These are phyloP conservation scores for Zygothrica quintamaculata DNA, from an alignment of 2,888 invertebrate species.

Conservation along the genomic window DNA sequence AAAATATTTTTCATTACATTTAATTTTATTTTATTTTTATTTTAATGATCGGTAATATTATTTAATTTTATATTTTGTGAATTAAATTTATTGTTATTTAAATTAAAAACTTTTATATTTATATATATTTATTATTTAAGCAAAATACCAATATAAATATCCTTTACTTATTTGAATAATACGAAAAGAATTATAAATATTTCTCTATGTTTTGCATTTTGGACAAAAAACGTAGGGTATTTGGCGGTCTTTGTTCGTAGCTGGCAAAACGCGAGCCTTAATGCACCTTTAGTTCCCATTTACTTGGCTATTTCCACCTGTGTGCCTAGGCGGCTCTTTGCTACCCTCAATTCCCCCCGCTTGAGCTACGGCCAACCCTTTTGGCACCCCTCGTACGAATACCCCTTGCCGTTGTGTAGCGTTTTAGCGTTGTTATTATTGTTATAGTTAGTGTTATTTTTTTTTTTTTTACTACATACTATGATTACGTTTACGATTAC, in stretches of 20 bases:
- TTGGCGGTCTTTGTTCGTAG: neutral
- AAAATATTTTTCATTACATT: too few species aligned
- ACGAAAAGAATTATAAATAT: neutral
- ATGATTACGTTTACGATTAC: constrained; percentile 80
- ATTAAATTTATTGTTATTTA: too few species aligned
- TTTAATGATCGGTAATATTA: too few species aligned
- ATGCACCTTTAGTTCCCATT: constrained; percentile 49
- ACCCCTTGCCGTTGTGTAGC: constrained; percentile 66
- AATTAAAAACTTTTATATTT: too few species aligned
- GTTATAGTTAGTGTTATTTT: too few species aligned
- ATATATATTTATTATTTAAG: too few species aligned
- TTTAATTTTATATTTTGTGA: too few species aligned
- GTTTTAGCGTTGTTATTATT: too few species aligned
- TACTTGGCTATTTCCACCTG: constrained; percentile 22
- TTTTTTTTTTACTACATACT: constrained; percentile 61
- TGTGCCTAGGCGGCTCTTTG: neutral
- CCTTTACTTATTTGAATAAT: too few species aligned
- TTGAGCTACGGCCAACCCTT: neutral
- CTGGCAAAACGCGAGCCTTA: constrained; percentile 40
- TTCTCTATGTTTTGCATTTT: neutral
- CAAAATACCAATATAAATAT: too few species aligned
- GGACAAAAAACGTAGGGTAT: neutral
- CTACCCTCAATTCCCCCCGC: neutral
- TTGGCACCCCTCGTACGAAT: constrained; percentile 15
- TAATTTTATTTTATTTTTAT: too few species aligned